Evolutionary conservation across 2,888 invertebrate species (phyloP).

Genomic region (Tipula lateralis): DNA sequence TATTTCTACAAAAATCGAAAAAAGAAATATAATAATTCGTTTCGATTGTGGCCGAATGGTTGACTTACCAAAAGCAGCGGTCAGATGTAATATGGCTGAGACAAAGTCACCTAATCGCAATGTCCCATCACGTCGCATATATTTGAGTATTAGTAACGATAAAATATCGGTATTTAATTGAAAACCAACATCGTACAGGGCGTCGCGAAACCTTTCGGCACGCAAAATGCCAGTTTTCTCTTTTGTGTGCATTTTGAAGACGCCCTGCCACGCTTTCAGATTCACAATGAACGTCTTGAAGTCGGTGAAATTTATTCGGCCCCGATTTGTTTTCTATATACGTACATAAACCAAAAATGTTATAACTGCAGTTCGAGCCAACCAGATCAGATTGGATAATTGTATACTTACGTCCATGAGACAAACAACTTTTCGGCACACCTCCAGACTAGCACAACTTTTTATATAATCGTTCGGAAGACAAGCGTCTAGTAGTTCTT

Average conservation of each 20-base stretch:
- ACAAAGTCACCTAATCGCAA: conserved; percentile 89
- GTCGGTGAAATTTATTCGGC: conserved; percentile 75
- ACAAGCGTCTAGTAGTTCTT: conserved; percentile 84
- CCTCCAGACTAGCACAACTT: conserved; percentile 87
- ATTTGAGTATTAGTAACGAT: conserved; percentile 74
- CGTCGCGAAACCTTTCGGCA: conserved; percentile 79
- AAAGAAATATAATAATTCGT: not conserved
- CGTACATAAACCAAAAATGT: conserved; percentile 30
- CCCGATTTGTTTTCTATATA: conserved; percentile 65
- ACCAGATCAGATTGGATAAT: not conserved
- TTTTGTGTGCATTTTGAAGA: conserved; percentile 83
- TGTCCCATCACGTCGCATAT: conserved; percentile 90
- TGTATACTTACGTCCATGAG: conserved; percentile 68
- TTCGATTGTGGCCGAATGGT: too few species aligned
- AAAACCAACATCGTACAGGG: conserved; percentile 81
- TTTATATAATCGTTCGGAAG: conserved; percentile 92
- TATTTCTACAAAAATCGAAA: conserved; percentile 52
- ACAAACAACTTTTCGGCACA: conserved; percentile 83
- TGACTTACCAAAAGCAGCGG: conserved; percentile 75
- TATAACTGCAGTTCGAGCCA: too few species aligned
- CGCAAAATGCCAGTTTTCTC: conserved; percentile 86
- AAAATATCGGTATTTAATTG: conserved; percentile 79
- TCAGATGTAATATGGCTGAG: conserved; percentile 80
- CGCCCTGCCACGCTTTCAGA: conserved; percentile 83
- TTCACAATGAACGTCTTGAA: conserved; percentile 91